Conservation (phyloP, 2,888 invertebrate species). For the Oegoconia quadripuncta region DNA sequence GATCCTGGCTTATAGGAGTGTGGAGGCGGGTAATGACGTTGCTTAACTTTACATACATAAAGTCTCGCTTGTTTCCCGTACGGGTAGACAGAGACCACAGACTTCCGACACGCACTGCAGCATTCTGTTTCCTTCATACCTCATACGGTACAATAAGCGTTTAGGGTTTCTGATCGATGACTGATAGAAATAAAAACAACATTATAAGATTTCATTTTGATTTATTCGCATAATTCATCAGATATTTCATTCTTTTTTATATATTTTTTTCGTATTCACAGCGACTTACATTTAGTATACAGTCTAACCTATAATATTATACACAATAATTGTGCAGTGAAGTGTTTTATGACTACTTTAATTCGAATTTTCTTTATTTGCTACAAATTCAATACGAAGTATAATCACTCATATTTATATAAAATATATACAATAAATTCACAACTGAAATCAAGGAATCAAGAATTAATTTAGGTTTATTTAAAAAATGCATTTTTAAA, state of each 20-base stretch:
- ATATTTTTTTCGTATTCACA: constrained; percentile 50
- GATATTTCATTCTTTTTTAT: constrained; percentile 25
- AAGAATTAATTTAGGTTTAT: no score
- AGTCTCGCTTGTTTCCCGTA: no score
- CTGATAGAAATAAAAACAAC: constrained; percentile 2
- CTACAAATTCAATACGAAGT: constrained; percentile 2
- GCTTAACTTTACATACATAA: no score
- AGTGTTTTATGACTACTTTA: background rate
- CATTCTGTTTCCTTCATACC: no score
- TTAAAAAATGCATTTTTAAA: no score
- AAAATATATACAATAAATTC: no score
- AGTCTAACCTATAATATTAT: constrained; percentile 29
- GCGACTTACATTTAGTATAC: constrained; percentile 41
- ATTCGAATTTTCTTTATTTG: background rate
- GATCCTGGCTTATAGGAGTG: background rate
- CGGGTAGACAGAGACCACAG: no score
- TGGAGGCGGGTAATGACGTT: background rate
- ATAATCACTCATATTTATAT: no score
- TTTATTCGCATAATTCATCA: constrained; percentile 40
- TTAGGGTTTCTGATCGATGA: no score
- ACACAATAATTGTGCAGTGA: constrained; percentile 32
- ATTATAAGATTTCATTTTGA: constrained; percentile 28
- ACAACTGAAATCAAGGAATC: no score
- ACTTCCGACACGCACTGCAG: no score
- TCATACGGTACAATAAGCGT: no score